Evolutionary conservation across 2,113 vertebrate genomes (phyloP).

Genomic region (Protobothrops mucrosquamatus): DNA sequence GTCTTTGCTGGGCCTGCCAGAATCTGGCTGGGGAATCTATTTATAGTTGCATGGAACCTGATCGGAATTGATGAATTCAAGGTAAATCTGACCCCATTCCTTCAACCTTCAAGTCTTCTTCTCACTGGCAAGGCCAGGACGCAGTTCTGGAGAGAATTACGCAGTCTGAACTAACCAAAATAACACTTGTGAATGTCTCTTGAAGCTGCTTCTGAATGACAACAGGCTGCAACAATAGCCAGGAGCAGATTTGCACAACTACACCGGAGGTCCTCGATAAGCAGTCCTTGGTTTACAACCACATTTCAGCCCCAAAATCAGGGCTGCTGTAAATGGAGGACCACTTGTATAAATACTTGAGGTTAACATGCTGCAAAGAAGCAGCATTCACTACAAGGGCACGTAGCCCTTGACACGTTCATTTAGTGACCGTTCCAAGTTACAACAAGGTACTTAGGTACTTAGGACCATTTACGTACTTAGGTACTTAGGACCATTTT

Average conservation of each 20-base stretch:
- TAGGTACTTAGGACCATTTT: too few species aligned
- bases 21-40: not conserved
- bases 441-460: too few species aligned
- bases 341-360: too few species aligned
- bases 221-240: not conserved
- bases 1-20: not conserved
- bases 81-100: not conserved
- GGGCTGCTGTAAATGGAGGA: too few species aligned
- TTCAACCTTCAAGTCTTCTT: not conserved
- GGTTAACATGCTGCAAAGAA: too few species aligned
- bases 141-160: not conserved
- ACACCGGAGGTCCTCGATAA: too few species aligned
- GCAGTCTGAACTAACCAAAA: not conserved
- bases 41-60: not conserved
- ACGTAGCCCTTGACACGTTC: too few species aligned
- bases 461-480: too few species aligned
- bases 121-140: not conserved
- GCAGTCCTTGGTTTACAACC: too few species aligned
- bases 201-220: not conserved
- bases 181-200: not conserved
- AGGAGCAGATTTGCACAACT: not conserved
- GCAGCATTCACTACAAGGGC: too few species aligned
- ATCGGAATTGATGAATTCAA: not conserved
- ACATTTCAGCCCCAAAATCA: too few species aligned
- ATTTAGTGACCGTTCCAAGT: too few species aligned